Conservation (phyloP, 2,113 vertebrate genomes). For the Paedocypris sp. region DNA sequence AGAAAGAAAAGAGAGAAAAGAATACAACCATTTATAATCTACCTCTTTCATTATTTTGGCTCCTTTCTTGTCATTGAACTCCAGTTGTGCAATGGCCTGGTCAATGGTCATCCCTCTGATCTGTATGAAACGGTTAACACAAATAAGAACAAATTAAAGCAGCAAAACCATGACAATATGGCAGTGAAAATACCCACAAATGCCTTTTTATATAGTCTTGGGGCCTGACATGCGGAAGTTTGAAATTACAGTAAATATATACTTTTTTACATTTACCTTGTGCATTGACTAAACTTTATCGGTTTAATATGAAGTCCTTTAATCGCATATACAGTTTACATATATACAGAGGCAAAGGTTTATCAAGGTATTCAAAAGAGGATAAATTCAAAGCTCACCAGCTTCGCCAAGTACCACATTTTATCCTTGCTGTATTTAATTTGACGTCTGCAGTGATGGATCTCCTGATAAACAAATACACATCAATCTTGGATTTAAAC, state of each 20-base stretch:
- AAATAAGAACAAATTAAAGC: conserved; percentile 1
- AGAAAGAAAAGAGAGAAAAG: too few relatives aligned
- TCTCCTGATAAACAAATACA: conserved; percentile 60
- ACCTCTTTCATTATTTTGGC: conserved; percentile 89
- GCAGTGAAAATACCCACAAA: too few relatives aligned
- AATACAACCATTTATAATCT: conserved; percentile 1
- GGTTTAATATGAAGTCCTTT: too few relatives aligned
- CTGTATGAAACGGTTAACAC: conserved; percentile 45
- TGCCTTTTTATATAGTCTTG: too few relatives aligned
- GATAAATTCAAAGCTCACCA: conserved; percentile 65
- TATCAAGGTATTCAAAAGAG: neutral
- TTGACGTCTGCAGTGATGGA: conserved; percentile 80
- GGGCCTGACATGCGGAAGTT: too few relatives aligned
- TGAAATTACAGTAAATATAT: too few relatives aligned
- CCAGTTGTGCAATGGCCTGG: conserved; percentile 80
- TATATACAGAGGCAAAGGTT: too few relatives aligned
- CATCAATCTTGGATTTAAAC: neutral
- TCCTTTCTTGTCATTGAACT: conserved; percentile 94
- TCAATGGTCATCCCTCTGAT: conserved; percentile 87
- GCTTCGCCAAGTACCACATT: conserved; percentile 96
- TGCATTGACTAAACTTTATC: too few relatives aligned
- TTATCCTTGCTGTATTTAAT: conserved; percentile 97
- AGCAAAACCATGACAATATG: too few relatives aligned
- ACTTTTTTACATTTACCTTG: too few relatives aligned
- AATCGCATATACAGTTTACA: too few relatives aligned